Evolutionary conservation across 2,888 invertebrate genomes (phyloP), one percentile per base, ranked within the genome.

Genomic region (Cabera pusaria): DNA sequence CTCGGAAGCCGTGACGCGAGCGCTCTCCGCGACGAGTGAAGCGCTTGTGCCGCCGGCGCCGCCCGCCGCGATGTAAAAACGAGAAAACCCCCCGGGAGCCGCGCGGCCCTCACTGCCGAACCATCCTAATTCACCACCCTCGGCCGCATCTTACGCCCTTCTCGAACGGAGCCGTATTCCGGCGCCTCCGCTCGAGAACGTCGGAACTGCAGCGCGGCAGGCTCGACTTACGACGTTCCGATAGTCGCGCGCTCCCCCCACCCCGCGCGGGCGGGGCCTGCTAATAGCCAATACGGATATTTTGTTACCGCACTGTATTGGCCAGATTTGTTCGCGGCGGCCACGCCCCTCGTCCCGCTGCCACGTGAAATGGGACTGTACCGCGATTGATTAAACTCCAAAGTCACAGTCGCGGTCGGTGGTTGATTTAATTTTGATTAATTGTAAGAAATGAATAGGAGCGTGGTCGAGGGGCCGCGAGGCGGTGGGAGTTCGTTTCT

Each of bases 261-360:
- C 55, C 53, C 62, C 64, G 66, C 70, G 71, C 80, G 75, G 87
- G 82, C 85, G 87, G 80, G 66, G 84, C 83, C 80, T 74, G 55
- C 82, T 90, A 89, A 89, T 90, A 82, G 86, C 91, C 90, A 91
- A 91, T 91, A 78, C 90, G 88, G 86, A 87, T 85, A 82, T 85
- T 85, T 85, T 82, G 86, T 89, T 89, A 88, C 85, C 85, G 83
- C 82, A 82, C 83, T 87, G 84, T 90, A 92, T 92, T 91, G 92
- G 92, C 90, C 86, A 90, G 87, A 88, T 84, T 82, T 78, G 79
- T 83, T 84, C 80, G 75, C 82, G 84, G 72, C 73, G 61, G 78
- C 69, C 79, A 81, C 89, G 88, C 88, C 88, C 70, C 64, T 70
- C 68, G 62, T 56, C 46, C 50, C 40, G 31, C 25, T 39, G 57